These are phyloP conservation scores for Agrotis puta DNA, from an alignment of 2,888 invertebrate species.

Conservation along the genomic window DNA sequence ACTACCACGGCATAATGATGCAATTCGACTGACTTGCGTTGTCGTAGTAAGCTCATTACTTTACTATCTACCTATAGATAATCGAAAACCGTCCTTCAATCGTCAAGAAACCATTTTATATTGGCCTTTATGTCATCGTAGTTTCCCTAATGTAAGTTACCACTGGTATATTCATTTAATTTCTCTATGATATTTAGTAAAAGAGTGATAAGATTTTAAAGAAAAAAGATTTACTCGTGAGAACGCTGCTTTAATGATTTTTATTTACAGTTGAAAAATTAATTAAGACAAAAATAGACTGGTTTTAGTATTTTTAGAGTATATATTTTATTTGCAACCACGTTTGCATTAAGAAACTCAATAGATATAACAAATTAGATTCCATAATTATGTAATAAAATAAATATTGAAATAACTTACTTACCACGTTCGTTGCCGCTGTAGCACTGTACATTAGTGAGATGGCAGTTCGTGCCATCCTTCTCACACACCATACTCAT, in stretches of 20 bases:
- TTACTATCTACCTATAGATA: too few species aligned
- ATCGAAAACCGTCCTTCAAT: too few species aligned
- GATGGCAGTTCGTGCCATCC: constrained; percentile 81
- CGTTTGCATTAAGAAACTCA: not conserved
- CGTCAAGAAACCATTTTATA: too few species aligned
- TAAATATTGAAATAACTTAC: constrained; percentile 28
- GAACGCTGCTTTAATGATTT: not conserved
- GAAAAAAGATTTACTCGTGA: not conserved
- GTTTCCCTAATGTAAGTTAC: too few species aligned
- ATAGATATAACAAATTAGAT: not conserved
- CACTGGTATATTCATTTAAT: too few species aligned
- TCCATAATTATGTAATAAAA: not conserved
- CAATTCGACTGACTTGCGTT: too few species aligned
- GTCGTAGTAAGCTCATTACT: too few species aligned
- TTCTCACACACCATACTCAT: constrained; percentile 83
- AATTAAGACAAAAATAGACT: not conserved
- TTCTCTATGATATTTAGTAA: too few species aligned
- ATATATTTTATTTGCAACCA: not conserved
- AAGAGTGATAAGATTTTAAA: too few species aligned
- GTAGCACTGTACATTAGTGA: constrained; percentile 78
- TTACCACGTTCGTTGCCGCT: constrained; percentile 71
- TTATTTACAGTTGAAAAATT: not conserved
- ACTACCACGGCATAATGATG: too few species aligned
- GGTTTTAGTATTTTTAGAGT: constrained; percentile 23
- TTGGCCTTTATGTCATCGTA: too few species aligned